Evolutionary conservation across 2,113 vertebrate genomes (phyloP).

Genomic region (Hippocampus guttulatus): DNA sequence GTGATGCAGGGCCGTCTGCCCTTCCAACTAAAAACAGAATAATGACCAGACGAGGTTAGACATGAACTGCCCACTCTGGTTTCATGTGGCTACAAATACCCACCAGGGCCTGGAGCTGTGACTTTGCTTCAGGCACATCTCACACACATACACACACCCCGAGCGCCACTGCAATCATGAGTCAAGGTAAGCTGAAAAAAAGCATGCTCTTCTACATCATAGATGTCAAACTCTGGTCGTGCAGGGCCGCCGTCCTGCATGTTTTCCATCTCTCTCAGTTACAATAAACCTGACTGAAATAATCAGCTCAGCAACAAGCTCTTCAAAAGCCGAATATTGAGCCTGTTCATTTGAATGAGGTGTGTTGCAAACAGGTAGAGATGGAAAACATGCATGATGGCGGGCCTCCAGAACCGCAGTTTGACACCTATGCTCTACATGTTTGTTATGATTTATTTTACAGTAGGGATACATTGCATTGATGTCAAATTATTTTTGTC

Average conservation of each 20-base stretch:
- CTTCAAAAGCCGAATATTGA: too few species aligned
- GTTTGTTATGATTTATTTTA: neutral
- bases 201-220: neutral
- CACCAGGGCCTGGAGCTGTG: neutral
- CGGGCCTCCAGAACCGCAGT: too few species aligned
- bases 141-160: neutral
- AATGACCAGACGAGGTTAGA: conserved; percentile 7
- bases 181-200: conserved; percentile 32
- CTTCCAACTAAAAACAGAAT: conserved; percentile 37
- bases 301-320: too few species aligned
- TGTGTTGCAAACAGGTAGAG: too few species aligned
- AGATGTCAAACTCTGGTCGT: too few species aligned
- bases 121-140: neutral
- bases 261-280: too few species aligned
- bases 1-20: neutral
- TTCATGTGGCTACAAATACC: conserved; percentile 54
- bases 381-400: too few species aligned
- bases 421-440: too few species aligned
- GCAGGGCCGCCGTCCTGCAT: too few species aligned
- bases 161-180: conserved; percentile 41
- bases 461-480: neutral
- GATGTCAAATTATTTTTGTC: too few species aligned
- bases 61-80: conserved; percentile 30
- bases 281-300: too few species aligned
- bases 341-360: too few species aligned